Conservation (phyloP, 2,113 vertebrate species). For the Varanus salvator region DNA sequence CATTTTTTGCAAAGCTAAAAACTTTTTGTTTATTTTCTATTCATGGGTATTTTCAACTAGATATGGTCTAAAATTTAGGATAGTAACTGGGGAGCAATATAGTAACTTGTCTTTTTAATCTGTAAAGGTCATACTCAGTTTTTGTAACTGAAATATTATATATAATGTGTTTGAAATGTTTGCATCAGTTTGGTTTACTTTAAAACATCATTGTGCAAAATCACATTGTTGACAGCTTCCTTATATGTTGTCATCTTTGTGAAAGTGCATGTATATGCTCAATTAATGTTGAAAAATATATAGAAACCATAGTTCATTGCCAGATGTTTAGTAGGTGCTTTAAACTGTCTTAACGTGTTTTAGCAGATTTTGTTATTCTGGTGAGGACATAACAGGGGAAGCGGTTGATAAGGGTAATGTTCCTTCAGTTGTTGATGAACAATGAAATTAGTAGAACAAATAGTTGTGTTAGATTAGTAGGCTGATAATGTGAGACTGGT, state of each 20-base stretch:
- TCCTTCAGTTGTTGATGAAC: conserved; percentile 32
- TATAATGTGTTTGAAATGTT: neutral
- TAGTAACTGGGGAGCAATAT: neutral
- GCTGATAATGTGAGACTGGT: conserved; percentile 25
- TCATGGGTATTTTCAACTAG: conserved; percentile 1
- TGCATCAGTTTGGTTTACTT: neutral
- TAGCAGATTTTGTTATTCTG: conserved; percentile 26
- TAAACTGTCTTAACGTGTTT: conserved; percentile 15
- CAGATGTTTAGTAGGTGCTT: accelerated
- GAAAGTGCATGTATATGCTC: accelerated
- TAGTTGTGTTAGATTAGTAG: conserved; percentile 33
- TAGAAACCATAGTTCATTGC: neutral
- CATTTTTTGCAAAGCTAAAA: neutral
- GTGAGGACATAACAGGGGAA: neutral
- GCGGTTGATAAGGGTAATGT: neutral
- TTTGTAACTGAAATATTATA: neutral
- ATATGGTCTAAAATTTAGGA: neutral
- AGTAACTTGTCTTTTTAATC: neutral
- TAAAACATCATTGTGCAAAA: neutral
- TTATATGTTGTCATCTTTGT: accelerated
- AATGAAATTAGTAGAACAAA: conserved; percentile 38
- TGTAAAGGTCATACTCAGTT: neutral
- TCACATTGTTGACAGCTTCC: accelerated
- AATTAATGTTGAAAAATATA: neutral
- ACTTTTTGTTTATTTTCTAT: neutral